Evolutionary conservation across 2,797 vertebrate species (phyloP).

Genomic region (Notolabrus celidotus): DNA sequence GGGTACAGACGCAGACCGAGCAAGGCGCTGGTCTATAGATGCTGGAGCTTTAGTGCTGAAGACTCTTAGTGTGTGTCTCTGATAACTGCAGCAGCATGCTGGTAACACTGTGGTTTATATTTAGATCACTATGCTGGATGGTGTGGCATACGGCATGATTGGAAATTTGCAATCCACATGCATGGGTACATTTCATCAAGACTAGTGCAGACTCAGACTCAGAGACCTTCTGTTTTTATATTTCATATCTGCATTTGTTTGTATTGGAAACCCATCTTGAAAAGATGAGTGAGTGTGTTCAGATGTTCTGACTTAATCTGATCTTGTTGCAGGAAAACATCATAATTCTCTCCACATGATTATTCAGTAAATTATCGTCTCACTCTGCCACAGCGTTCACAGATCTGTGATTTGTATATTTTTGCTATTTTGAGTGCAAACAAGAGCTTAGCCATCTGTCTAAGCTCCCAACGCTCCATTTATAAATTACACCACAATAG

Average conservation of each 20-base stretch:
- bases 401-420: constrained; percentile 37
- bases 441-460: constrained; percentile 52
- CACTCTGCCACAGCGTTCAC: constrained; percentile 14
- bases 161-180: neutral
- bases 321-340: neutral
- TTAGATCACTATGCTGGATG: constrained; percentile 21
- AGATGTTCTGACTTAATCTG: neutral
- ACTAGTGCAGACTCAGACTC: too few relatives aligned
- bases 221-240: too few relatives aligned
- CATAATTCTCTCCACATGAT: neutral
- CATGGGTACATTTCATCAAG: neutral
- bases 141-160: neutral
- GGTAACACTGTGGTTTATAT: constrained; percentile 8
- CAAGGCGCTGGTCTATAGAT: constrained; percentile 16
- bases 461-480: constrained; percentile 65
- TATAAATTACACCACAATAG: constrained; percentile 65
- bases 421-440: constrained; percentile 48
- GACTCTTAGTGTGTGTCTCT: constrained; percentile 1
- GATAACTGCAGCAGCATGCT: neutral
- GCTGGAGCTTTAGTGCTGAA: neutral
- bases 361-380: constrained; percentile 14
- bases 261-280: neutral
- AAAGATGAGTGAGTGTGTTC: neutral
- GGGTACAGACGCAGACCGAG: constrained; percentile 2
- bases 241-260: neutral